Conservation (phyloP, 2,888 invertebrate genomes). For the Pandemis cinnamomeana region DNA sequence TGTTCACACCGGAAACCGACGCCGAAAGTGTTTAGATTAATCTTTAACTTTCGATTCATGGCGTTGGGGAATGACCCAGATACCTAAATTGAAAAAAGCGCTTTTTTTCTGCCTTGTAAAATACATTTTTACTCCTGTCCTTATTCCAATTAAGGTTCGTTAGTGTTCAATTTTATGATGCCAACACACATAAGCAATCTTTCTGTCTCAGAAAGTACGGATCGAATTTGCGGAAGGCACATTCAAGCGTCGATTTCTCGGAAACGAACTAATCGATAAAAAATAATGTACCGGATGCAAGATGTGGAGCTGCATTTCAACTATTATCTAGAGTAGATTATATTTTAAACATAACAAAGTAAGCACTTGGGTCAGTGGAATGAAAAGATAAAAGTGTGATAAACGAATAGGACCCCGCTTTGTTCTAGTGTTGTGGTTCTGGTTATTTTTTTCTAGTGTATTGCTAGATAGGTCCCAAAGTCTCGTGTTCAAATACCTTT, state of each 20-base stretch:
- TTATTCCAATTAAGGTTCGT: too few relatives aligned
- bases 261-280: slow-evolving; percentile 24
- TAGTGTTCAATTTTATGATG: background rate
- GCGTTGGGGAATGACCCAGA: background rate
- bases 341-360: background rate
- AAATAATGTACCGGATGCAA: slow-evolving; percentile 27
- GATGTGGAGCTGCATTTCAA: background rate
- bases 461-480: slow-evolving; percentile 21
- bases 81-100: background rate
- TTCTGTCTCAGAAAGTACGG: slow-evolving; percentile 6
- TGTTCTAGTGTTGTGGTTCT: background rate
- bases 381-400: slow-evolving; percentile 5
- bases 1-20: background rate
- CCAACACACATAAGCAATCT: background rate
- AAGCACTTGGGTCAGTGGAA: background rate
- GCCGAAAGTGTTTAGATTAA: background rate
- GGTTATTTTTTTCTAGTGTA: slow-evolving; percentile 8
- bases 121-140: background rate
- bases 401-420: slow-evolving; percentile 1
- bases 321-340: background rate
- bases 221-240: slow-evolving; percentile 7
- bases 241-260: slow-evolving; percentile 17
- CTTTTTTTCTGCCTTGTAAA: background rate
- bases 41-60: background rate
- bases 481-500: slow-evolving; percentile 33